A percentile compares a stretch with the other conserved stretches of the same genome.
These are phyloP conservation scores for Rhimphoctona megacephalus DNA, from an alignment of 2,888 invertebrate species.

Conservation along the genomic window DNA sequence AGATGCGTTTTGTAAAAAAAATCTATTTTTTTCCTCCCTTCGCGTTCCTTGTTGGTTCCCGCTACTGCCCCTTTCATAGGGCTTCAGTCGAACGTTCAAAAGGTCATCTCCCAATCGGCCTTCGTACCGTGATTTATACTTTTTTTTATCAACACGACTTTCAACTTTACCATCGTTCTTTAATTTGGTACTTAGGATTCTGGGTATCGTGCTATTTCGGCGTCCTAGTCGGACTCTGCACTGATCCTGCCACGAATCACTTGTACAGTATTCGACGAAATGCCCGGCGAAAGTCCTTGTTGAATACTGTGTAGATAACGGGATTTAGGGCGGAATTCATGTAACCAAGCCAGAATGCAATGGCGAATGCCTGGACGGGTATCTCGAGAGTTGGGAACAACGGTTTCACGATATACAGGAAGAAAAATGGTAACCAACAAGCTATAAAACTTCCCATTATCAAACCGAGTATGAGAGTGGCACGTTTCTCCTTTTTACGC, in stretches of 20 bases:
- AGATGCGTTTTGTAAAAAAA: conserved; percentile 1
- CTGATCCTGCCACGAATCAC: conserved; percentile 88
- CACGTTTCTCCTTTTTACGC: conserved; percentile 97
- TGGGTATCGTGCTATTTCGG: conserved; percentile 13
- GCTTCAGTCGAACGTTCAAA: background rate
- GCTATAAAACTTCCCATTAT: conserved; percentile 99
- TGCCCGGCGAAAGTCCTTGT: conserved; percentile 98
- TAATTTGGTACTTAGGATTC: conserved; percentile 14
- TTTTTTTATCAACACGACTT: background rate
- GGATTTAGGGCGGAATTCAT: conserved; percentile 98
- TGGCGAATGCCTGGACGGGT: conserved; percentile 94
- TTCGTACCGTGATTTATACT: background rate
- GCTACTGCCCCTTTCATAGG: background rate
- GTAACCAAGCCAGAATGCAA: conserved; percentile 98
- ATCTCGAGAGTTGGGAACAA: conserved; percentile 91
- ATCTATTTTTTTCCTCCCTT: background rate
- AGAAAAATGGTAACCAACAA: conserved; percentile 99
- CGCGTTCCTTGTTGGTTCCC: background rate
- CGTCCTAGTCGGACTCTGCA: conserved; percentile 49
- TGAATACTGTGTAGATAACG: conserved; percentile 98
- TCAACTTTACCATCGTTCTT: conserved; percentile 49
- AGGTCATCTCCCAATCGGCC: background rate
- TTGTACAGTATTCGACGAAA: conserved; percentile 98
- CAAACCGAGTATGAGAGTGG: conserved; percentile 97
- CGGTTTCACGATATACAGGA: conserved; percentile 95